Evolutionary conservation across 2,113 vertebrate genomes (phyloP).

Genomic region (Motacilla alba): DNA sequence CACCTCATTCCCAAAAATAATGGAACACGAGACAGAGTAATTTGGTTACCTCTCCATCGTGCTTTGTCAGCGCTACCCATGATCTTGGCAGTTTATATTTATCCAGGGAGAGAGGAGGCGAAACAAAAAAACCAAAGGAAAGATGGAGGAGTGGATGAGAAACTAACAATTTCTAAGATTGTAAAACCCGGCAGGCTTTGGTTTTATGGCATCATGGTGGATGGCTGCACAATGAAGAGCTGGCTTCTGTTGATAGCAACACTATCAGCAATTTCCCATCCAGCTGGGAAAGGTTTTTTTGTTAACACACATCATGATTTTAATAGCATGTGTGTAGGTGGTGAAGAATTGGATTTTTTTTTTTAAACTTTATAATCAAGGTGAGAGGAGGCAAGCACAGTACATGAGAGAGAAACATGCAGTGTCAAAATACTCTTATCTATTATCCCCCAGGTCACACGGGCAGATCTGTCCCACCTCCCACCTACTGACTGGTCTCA

Average conservation of each 20-base stretch:
- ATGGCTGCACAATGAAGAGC: constrained; percentile 19
- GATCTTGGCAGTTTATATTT: constrained; percentile 2
- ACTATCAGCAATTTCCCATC: constrained; percentile 47
- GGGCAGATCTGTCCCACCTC: constrained; percentile 61
- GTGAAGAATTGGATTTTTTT: constrained; percentile 57
- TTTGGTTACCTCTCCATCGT: neutral
- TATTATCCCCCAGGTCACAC: constrained; percentile 66
- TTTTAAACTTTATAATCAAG: constrained; percentile 67
- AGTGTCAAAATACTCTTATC: constrained; percentile 55
- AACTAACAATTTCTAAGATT: neutral
- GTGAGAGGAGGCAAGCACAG: constrained; percentile 57
- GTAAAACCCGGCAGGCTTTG: neutral
- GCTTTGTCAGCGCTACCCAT: neutral
- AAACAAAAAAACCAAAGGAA: neutral
- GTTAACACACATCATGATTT: constrained; percentile 66
- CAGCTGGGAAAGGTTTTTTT: constrained; percentile 58
- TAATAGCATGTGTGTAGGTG: constrained; percentile 65
- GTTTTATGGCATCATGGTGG: neutral
- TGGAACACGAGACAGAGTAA: neutral
- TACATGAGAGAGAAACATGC: constrained; percentile 46
- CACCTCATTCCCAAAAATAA: neutral
- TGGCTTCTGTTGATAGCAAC: neutral
- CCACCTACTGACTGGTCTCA: constrained; percentile 53
- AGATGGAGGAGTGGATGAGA: constrained; percentile 15
- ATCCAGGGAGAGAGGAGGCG: neutral